These are phyloP conservation scores for Elaphurus davidianus DNA, from an alignment of 2,113 vertebrate genomes.

Conservation along the genomic window DNA sequence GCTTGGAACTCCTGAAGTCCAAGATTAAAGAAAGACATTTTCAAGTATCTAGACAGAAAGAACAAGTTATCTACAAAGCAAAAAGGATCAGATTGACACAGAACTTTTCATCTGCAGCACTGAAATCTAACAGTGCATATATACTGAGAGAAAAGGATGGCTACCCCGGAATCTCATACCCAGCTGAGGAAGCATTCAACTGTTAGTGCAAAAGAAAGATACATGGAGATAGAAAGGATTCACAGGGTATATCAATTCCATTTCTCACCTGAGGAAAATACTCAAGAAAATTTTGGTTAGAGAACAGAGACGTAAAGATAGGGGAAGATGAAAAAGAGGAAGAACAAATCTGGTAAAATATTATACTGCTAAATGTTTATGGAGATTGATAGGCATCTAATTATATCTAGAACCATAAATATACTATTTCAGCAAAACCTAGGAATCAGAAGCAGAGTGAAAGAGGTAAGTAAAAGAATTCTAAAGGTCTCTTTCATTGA, in stretches of 20 bases:
- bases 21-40: slow-evolving; percentile 7
- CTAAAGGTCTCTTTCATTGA: background rate
- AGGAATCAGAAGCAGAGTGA: background rate
- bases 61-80: background rate
- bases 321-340: background rate
- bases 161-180: background rate
- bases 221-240: background rate
- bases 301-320: background rate
- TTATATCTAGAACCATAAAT: background rate
- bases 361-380: background rate
- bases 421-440: background rate
- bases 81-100: background rate
- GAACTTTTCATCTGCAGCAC: background rate
- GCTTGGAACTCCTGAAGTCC: background rate
- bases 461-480: background rate
- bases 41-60: background rate
- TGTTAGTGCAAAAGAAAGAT: background rate
- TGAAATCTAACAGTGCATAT: background rate
- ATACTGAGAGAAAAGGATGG: background rate
- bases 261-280: background rate
- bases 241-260: background rate
- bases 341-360: background rate
- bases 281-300: background rate
- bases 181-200: background rate
- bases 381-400: background rate